These are phyloP conservation scores for Oryctolagus cuniculus DNA, from an alignment of 2,113 vertebrate genomes.

Conservation along the genomic window DNA sequence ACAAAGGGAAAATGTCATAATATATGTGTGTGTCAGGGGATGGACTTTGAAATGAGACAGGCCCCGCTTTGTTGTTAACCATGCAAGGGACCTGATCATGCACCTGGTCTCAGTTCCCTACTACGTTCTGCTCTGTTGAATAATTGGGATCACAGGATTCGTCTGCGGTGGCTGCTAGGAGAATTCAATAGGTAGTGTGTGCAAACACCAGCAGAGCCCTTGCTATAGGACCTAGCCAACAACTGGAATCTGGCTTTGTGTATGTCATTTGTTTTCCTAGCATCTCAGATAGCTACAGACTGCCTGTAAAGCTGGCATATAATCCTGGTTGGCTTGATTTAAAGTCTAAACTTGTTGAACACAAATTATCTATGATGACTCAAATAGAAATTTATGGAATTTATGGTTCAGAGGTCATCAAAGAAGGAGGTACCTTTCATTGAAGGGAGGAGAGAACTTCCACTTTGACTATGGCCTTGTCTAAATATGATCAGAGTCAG, in stretches of 20 bases:
- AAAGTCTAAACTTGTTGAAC: not conserved
- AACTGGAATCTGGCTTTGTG: not conserved
- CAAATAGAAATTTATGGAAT: not conserved
- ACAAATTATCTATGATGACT: not conserved
- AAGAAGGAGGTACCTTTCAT: too few species aligned
- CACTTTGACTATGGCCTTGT: too few species aligned
- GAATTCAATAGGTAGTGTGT: not conserved
- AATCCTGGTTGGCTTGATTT: not conserved
- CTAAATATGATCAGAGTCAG: too few species aligned
- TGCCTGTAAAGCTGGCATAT: not conserved
- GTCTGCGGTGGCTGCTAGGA: not conserved
- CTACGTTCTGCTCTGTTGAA: not conserved
- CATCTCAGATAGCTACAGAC: not conserved
- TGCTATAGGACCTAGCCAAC: accelerated
- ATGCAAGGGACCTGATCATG: not conserved
- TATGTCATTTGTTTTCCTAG: not conserved
- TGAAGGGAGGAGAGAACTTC: too few species aligned
- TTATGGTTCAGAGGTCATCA: too few species aligned
- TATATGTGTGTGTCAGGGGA: not conserved
- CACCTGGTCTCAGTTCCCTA: not conserved
- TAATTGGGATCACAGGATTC: not conserved
- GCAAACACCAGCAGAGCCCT: not conserved
- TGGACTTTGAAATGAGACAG: not conserved
- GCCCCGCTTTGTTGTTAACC: not conserved
- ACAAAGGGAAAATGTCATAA: not conserved